Evolutionary conservation across 1,140 invertebrate genomes (phyloP), one percentile per base, ranked within the genome.

Genomic region (Metaphire vulgaris): DNA sequence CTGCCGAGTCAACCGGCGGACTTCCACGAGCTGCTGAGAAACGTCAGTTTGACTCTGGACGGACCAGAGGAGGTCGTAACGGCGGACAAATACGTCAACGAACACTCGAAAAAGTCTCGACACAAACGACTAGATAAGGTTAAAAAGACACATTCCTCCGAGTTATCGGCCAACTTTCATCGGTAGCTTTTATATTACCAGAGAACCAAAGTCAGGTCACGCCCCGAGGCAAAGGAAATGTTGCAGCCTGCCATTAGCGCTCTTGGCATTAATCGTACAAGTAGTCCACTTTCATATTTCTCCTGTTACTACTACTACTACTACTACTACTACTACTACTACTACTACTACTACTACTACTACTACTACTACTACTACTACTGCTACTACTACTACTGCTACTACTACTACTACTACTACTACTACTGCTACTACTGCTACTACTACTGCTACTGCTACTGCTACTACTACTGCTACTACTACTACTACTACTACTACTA

Each of bases 1-100:
- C 88, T 97, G 70, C 94, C 95, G 74, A 92, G 92, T 79, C 93
- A 94, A 85, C 91, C 92, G 33, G 89, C 96, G 89, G 93, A 96
- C 87, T 93, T 96, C 82, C 92, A 92, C 81, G 94, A 97, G 83
- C 87, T 95, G 76, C 91, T 96, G 68, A 89, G 91, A 75, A 93
- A 56, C 41, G 41, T 56, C 6, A 56, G 92, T 74, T 91, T 92
- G 68, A 89, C 90, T 1, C 90, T 91, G 79, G 93, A 94, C 77
- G 91, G 91, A 0, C 91, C 91, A 0, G 92, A 93, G 80, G 88
- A 92, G 6, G 86, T 95, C 56, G 91, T 93, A 74, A 93, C 94
- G 83, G 92, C 92, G 0, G 95, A 97, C 79, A 94, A 97, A 82
- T 97, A 97, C 84, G 41, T 56, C 6, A 56, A 56, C 21, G 41